Percentiles rank a stretch among this genome's conserved stretches.
phyloP scores from a whole-genome alignment of 1,140 invertebrate genomes.

The Gerris buenoi region DNA sequence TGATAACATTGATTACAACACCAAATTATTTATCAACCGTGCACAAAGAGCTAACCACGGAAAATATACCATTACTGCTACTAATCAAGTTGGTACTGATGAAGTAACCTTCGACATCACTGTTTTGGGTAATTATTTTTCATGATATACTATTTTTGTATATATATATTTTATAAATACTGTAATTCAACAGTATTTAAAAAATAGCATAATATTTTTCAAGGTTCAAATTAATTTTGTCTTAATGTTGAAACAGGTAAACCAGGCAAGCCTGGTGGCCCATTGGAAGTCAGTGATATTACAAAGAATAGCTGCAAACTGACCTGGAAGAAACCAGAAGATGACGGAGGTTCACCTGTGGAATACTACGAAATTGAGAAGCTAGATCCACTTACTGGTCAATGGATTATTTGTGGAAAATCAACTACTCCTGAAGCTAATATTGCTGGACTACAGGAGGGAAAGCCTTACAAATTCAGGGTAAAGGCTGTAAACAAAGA shows the following conservation, averaged over 20 bases:
- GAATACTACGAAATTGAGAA: conserved; percentile 97
- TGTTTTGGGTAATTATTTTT: conserved; percentile 60
- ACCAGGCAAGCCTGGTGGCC: conserved; percentile 68
- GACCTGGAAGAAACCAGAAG: conserved; percentile 84
- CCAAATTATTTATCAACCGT: conserved; percentile 72
- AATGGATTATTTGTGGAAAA: conserved; percentile 79
- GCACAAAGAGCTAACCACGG: conserved; percentile 70
- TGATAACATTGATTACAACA: conserved; percentile 77
- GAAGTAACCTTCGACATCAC: conserved; percentile 77
- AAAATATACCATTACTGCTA: conserved; percentile 79
- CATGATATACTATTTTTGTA: no score
- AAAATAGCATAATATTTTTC: no score
- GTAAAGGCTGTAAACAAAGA: conserved; percentile 98
- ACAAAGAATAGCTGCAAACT: conserved; percentile 88
- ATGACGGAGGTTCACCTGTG: conserved; percentile 79
- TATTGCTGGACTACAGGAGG: conserved; percentile 72
- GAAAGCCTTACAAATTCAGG: conserved; percentile 96
- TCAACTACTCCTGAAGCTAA: conserved; percentile 64
- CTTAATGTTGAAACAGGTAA: conserved; percentile 37
- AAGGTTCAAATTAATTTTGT: no score
- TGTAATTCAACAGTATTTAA: no score
- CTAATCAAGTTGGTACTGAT: conserved; percentile 88
- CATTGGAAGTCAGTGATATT: conserved; percentile 74
- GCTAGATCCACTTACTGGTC: conserved; percentile 77
- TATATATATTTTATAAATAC: no score